These are phyloP conservation scores for Picus viridis DNA, from an alignment of 2,797 vertebrate genomes.

Conservation along the genomic window DNA sequence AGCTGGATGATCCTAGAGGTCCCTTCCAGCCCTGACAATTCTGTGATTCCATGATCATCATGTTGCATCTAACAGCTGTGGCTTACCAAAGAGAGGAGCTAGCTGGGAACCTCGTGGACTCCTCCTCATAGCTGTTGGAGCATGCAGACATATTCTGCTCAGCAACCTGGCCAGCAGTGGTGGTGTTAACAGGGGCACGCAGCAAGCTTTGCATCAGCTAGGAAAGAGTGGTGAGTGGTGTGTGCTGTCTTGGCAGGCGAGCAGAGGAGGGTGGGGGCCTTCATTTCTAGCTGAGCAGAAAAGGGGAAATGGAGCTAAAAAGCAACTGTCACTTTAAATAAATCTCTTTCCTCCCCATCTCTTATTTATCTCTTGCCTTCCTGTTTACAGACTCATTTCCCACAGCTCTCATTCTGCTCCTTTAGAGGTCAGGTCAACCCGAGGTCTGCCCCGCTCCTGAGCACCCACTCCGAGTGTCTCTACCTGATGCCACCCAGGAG, in stretches of 20 bases:
- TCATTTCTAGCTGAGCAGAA: background rate
- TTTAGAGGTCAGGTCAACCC: conserved; percentile 22
- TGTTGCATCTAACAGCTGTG: background rate
- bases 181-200: background rate
- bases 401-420: background rate
- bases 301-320: conserved; percentile 15
- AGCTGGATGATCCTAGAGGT: too few species aligned
- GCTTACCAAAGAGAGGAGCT: background rate
- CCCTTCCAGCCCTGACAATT: too few species aligned
- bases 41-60: too few species aligned
- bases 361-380: conserved; percentile 59
- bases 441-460: conserved; percentile 7
- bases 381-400: conserved; percentile 46
- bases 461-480: background rate
- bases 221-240: background rate
- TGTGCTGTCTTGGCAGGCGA: background rate
- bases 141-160: background rate
- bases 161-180: background rate
- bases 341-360: background rate
- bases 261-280: background rate
- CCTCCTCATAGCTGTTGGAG: background rate
- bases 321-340: conserved; percentile 48
- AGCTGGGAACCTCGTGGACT: background rate
- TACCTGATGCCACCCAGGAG: background rate
- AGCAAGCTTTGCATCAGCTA: background rate